Conservation (phyloP, 2,113 vertebrate genomes). For the Apistogramma diplotaenia region DNA sequence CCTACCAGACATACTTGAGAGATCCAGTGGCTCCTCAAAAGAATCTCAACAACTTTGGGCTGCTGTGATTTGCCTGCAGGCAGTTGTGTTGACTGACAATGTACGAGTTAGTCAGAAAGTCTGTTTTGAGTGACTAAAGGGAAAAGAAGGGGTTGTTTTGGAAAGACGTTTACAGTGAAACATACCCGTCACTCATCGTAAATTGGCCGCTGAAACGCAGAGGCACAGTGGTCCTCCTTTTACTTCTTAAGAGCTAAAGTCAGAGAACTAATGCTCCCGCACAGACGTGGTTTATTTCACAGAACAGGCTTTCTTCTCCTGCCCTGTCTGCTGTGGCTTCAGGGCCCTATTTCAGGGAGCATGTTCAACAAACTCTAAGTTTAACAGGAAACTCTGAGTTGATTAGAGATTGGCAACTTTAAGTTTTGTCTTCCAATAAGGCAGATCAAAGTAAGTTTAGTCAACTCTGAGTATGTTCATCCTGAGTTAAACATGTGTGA, state of each 20-base stretch:
- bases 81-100: constrained; percentile 23
- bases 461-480: neutral
- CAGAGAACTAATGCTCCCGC: constrained; percentile 1
- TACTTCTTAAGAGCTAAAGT: constrained; percentile 5
- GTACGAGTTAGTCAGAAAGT: constrained; percentile 27
- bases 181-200: constrained; percentile 55
- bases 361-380: neutral
- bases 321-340: neutral
- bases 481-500: neutral
- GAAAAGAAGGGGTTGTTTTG: constrained; percentile 33
- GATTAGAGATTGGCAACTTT: neutral
- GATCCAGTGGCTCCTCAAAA: neutral
- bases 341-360: neutral
- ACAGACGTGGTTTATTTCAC: constrained; percentile 21
- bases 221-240: constrained; percentile 15
- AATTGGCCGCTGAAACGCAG: constrained; percentile 49
- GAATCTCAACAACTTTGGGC: neutral
- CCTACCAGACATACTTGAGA: neutral
- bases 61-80: constrained; percentile 12
- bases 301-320: neutral
- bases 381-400: neutral
- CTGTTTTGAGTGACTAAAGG: constrained; percentile 37
- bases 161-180: constrained; percentile 38
- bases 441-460: neutral
- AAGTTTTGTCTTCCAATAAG: neutral